Conservation (phyloP, 2,888 invertebrate species). For the Danaus chrysippus region DNA sequence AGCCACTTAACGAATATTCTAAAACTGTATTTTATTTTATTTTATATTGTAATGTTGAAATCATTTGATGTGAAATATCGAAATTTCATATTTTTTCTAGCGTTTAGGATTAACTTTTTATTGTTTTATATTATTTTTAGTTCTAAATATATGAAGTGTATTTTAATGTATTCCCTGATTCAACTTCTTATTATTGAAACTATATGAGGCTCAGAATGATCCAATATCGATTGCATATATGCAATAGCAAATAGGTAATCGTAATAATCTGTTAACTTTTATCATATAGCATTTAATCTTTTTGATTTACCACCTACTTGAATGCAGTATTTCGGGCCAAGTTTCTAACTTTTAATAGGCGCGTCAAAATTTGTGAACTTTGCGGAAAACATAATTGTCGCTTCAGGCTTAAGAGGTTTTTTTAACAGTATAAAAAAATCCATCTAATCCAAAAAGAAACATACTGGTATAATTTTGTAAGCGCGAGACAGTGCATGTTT, state of each 20-base stretch:
- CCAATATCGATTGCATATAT: neutral
- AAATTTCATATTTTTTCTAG: neutral
- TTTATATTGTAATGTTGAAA: neutral
- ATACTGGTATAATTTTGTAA: too few species aligned
- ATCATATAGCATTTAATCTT: neutral
- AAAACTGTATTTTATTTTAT: slow-evolving; percentile 20
- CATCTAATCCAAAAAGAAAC: neutral
- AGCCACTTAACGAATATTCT: slow-evolving; percentile 20
- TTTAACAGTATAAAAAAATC: slow-evolving; percentile 11
- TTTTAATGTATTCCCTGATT: too few species aligned
- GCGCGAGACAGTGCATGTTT: too few species aligned
- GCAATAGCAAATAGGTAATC: neutral
- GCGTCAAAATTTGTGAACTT: slow-evolving; percentile 39
- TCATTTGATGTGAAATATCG: neutral
- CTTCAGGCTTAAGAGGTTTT: slow-evolving; percentile 11
- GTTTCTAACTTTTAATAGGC: slow-evolving; percentile 54
- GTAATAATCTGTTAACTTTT: neutral
- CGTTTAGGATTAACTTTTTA: neutral
- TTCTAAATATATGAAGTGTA: too few species aligned
- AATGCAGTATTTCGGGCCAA: slow-evolving; percentile 28
- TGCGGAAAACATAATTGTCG: slow-evolving; percentile 23
- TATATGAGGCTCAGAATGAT: too few species aligned
- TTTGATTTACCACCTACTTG: slow-evolving; percentile 15
- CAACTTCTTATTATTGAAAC: too few species aligned
- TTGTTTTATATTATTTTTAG: too few species aligned